A percentile compares a stretch with the other conserved stretches of the same genome.
phyloP scores from a whole-genome alignment of 2,888 invertebrate species.

The Drosophila parthenogenetica region DNA sequence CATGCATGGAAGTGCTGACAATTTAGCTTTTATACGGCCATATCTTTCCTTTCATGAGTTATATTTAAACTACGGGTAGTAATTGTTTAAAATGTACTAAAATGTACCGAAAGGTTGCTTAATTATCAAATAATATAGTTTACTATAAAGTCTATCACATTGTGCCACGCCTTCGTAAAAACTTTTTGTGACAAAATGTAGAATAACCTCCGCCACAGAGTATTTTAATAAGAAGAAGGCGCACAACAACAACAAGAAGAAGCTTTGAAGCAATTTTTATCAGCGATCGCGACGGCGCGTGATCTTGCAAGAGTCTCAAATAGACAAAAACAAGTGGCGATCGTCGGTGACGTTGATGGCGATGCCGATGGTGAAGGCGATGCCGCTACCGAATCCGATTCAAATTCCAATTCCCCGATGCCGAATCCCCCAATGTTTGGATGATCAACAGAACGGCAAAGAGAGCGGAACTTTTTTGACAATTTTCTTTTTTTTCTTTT shows the following conservation, averaged over 20 bases:
- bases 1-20: too few relatives aligned
- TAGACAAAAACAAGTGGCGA: constrained; percentile 64
- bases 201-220: too few relatives aligned
- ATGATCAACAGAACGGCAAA: constrained; percentile 29
- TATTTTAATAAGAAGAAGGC: too few relatives aligned
- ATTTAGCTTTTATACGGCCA: too few relatives aligned
- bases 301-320: constrained; percentile 69
- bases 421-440: neutral
- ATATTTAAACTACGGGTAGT: too few relatives aligned
- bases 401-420: constrained; percentile 15
- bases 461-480: constrained; percentile 54
- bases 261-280: constrained; percentile 54
- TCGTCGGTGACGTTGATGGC: constrained; percentile 65
- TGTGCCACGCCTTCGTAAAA: too few relatives aligned
- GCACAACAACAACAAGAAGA: neutral
- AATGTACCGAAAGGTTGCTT: too few relatives aligned
- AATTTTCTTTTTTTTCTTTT: constrained; percentile 7
- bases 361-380: constrained; percentile 11
- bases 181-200: too few relatives aligned
- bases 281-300: constrained; percentile 72
- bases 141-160: too few relatives aligned
- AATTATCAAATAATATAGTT: too few relatives aligned
- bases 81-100: too few relatives aligned
- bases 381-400: constrained; percentile 31
- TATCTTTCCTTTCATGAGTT: too few relatives aligned